These are phyloP conservation scores for Galago senegalensis DNA, from an alignment of 2,797 vertebrate species.

Conservation along the genomic window DNA sequence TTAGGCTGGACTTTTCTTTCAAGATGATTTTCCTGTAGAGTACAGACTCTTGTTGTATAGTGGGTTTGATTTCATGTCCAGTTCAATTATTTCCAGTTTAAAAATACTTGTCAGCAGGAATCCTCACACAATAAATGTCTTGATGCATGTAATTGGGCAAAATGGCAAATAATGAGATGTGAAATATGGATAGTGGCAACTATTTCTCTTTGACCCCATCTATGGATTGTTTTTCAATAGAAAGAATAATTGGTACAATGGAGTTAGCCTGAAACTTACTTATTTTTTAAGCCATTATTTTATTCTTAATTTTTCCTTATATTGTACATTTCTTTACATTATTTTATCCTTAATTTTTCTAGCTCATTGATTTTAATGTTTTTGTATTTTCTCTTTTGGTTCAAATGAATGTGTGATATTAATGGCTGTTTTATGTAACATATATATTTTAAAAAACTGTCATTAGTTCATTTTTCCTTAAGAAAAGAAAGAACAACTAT, in stretches of 20 bases:
- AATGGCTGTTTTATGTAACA: slow-evolving; percentile 20
- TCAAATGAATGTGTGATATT: not conserved
- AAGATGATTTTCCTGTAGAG: slow-evolving; percentile 19
- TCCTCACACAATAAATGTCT: slow-evolving; percentile 24
- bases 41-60: not conserved
- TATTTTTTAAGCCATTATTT: slow-evolving; percentile 23
- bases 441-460: not conserved
- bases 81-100: slow-evolving; percentile 72
- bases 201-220: slow-evolving; percentile 41
- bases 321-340: too few species aligned
- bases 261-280: slow-evolving; percentile 18
- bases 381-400: not conserved
- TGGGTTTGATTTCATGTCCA: slow-evolving; percentile 62
- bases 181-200: slow-evolving; percentile 67
- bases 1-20: slow-evolving; percentile 49
- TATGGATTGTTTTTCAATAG: slow-evolving; percentile 42
- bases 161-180: slow-evolving; percentile 72
- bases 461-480: not conserved
- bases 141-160: slow-evolving; percentile 55
- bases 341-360: slow-evolving; percentile 25
- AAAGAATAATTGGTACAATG: slow-evolving; percentile 45
- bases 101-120: slow-evolving; percentile 25
- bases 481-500: not conserved
- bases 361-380: not conserved
- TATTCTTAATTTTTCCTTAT: slow-evolving; percentile 7